Evolutionary conservation across 2,113 vertebrate species (phyloP), one percentile per base, ranked within the genome.

Genomic region (Asarcornis scutulata): DNA sequence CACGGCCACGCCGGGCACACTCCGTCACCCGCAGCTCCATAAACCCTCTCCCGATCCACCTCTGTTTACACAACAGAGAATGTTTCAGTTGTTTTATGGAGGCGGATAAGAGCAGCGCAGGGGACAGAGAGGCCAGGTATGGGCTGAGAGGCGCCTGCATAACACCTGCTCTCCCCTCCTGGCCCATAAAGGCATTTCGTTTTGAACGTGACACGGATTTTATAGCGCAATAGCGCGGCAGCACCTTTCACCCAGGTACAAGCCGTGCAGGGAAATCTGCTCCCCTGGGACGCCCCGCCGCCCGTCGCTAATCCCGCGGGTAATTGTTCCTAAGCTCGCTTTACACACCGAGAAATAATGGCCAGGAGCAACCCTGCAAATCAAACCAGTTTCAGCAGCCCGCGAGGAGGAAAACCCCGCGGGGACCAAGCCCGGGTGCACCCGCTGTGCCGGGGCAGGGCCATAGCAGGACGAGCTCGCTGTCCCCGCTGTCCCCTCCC

Each of bases 41-140:
- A 91, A 95, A 92, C 87, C 27, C 25, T 62, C 62, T 63, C 36
- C 38, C 23, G 38, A 2, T 5, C 8, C 2, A 75, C 59, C 72
- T 88, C 55, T 97, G 91, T 96, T 96, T 96, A 95, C 89, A 74
- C 93, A 95, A 81, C 89, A 96, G 9, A 6, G 23, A 94, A 81
- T 83, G 91, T 96, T 94, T 95, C 96, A 3, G 67, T 96, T 96
- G 89, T 67, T 97, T 97, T 96, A 96, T 95, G 85, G 95, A 80
- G 91, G 40, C 3, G 85, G 38, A 64, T 67, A 52, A 83, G 85
- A 81, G 34, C 79, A 55, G 59, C 12, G 0, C 55, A 22, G 40
- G 50, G 68, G 50, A 21, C 17, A 6, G 53, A 3, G 7, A 66
- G 80, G 83, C 68, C n/a, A 21, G 67, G 83, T 58, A 64, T 0